phyloP scores from a whole-genome alignment of 2,113 vertebrate species.

The Myxocyprinus asiaticus region DNA sequence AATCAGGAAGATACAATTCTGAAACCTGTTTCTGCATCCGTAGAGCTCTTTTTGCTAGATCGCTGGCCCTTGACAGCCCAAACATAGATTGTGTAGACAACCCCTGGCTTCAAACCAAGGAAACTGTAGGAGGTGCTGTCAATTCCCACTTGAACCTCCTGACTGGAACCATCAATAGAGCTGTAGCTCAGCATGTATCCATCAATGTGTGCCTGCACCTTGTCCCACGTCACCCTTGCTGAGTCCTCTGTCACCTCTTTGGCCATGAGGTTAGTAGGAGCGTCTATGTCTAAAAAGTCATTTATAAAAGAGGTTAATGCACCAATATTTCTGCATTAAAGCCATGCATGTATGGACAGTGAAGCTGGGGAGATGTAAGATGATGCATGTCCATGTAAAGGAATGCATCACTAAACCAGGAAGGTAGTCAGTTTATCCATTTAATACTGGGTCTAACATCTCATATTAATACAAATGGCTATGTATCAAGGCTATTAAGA shows the following conservation, averaged over 20 bases:
- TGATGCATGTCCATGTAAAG: neutral
- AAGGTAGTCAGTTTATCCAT: neutral
- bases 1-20: neutral
- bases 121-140: slow-evolving; percentile 65
- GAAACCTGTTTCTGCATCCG: slow-evolving; percentile 72
- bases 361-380: neutral
- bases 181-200: slow-evolving; percentile 68
- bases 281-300: slow-evolving; percentile 52
- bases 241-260: too few relatives aligned
- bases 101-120: slow-evolving; percentile 71
- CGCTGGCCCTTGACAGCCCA: slow-evolving; percentile 76
- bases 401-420: slow-evolving; percentile 4
- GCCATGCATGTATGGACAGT: neutral
- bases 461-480: neutral
- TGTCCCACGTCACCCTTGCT: neutral
- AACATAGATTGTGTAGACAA: slow-evolving; percentile 72
- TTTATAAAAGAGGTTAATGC: slow-evolving; percentile 25
- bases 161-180: slow-evolving; percentile 60
- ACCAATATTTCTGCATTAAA: neutral
- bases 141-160: slow-evolving; percentile 67
- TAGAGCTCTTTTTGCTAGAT: slow-evolving; percentile 63
- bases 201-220: slow-evolving; percentile 64
- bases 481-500: neutral
- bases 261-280: slow-evolving; percentile 59
- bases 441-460: neutral